Conservation (phyloP, 2,113 vertebrate genomes). For the Macquaria australasica region DNA sequence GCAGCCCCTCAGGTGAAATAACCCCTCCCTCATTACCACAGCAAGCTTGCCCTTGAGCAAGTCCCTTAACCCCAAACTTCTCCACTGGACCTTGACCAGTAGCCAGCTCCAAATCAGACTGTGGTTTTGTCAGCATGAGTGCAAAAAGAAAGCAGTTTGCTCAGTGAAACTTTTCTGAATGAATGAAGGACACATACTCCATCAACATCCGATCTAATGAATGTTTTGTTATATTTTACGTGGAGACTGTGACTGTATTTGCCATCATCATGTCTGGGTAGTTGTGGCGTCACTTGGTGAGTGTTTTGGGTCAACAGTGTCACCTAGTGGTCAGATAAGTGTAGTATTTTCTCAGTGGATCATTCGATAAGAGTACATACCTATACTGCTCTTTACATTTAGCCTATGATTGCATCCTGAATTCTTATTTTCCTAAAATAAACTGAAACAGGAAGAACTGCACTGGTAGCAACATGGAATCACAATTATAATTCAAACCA, state of each 20-base stretch:
- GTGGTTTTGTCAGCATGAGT: too few relatives aligned
- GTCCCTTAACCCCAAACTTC: too few relatives aligned
- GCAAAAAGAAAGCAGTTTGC: not conserved
- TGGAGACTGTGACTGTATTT: not conserved
- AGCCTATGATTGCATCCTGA: not conserved
- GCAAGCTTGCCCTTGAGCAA: too few relatives aligned
- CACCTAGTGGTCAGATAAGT: constrained; percentile 24
- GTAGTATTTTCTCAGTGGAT: not conserved
- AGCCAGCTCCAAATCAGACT: not conserved
- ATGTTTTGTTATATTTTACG: not conserved
- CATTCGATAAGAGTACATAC: not conserved
- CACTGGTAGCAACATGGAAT: not conserved
- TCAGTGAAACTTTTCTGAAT: not conserved
- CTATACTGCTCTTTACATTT: not conserved
- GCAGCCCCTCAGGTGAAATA: not conserved
- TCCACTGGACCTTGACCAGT: too few relatives aligned
- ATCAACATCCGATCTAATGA: not conserved
- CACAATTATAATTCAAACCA: not conserved
- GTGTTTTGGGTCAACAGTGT: constrained; percentile 23
- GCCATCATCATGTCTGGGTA: not conserved
- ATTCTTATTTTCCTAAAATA: not conserved
- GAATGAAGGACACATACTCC: not conserved
- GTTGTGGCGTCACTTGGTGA: not conserved
- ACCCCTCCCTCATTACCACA: not conserved
- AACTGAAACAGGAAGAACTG: not conserved